These are phyloP conservation scores for Cremastobaeus sp. DNA, from an alignment of 2,888 invertebrate genomes.

Conservation along the genomic window DNA sequence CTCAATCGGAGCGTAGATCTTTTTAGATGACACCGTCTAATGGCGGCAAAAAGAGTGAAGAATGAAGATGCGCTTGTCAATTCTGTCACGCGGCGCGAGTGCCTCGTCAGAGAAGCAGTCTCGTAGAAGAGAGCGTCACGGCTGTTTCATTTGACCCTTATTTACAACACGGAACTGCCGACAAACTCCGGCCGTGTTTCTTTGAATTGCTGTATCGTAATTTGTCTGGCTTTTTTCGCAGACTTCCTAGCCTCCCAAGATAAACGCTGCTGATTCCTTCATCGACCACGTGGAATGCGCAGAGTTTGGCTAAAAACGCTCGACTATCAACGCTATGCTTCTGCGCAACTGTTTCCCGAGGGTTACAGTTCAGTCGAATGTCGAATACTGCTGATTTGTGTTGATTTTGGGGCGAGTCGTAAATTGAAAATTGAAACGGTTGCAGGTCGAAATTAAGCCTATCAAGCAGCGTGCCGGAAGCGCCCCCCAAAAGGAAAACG, in stretches of 20 bases:
- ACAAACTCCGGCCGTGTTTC: conserved; percentile 43
- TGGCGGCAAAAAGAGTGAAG: conserved; percentile 42
- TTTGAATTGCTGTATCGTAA: conserved; percentile 47
- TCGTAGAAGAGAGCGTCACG: conserved; percentile 59
- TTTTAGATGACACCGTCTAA: conserved; percentile 28
- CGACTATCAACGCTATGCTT: conserved; percentile 8
- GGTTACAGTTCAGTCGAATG: too few species aligned
- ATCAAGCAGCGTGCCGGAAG: conserved; percentile 6
- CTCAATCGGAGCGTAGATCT: conserved; percentile 5
- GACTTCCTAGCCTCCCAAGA: conserved; percentile 61
- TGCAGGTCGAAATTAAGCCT: conserved; percentile 7
- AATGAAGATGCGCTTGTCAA: conserved; percentile 54
- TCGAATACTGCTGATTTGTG: too few species aligned
- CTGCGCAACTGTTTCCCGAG: too few species aligned
- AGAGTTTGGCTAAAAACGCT: too few species aligned
- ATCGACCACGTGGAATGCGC: conserved; percentile 41
- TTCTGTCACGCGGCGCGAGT: conserved; percentile 49
- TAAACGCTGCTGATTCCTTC: conserved; percentile 58
- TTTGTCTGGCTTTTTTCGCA: conserved; percentile 44
- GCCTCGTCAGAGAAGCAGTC: conserved; percentile 61
- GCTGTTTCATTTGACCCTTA: conserved; percentile 67
- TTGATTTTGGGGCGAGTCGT: too few species aligned
- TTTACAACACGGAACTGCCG: conserved; percentile 62
- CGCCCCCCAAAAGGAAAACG: conserved; percentile 3
- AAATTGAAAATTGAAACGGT: too few species aligned